Evolutionary conservation across 2,113 vertebrate genomes (phyloP), one percentile per base, ranked within the genome.

Genomic region (Poeciliopsis turrubarensis): DNA sequence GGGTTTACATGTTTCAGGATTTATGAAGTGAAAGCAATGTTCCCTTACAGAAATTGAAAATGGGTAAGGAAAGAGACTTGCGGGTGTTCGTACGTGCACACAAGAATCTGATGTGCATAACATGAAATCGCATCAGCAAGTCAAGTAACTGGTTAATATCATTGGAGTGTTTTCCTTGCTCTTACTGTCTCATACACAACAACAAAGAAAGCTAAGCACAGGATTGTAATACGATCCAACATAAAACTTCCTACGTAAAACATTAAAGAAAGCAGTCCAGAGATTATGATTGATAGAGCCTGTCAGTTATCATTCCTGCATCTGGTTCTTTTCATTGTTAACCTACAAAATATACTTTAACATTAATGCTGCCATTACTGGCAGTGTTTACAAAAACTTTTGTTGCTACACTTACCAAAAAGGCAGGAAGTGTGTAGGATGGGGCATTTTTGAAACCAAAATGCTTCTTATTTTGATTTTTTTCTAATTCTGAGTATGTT

Each of bases 91-190:
- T 34, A 26, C 4, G 22, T 63, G 25, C 15, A 6, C 62, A 41
- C 61, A 41, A 65, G 32, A 44, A 65, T 70, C 29, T 64, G 11
- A 61, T 71, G 44, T 71, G 75, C 65, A 37, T 30, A 79, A 68
- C 77, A 57, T 41, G 65, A 87, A 87, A 89, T 86, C 73, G 63
- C 78, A 89, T 89, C 87, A 84, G 44, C 60, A 34, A 86, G 73
- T 82, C 73, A 66, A 87, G 71, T 69, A 83, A 71, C 62, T 60
- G 67, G 84, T 69, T 82, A 89, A 86, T 90, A 85, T 86, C 82
- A 71, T 60, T 31, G 54, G 85, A 89, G 75, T 85, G 79, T 78
- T 86, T 81, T 68, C 41, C 75, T 41, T 60, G 19, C 60, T 66
- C 3, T 66, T 41, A 12, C 65, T 3, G 3, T 15, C 34, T 32